phyloP scores from a whole-genome alignment of 2,888 invertebrate genomes.

The Mimumesa dahlbomi region DNA sequence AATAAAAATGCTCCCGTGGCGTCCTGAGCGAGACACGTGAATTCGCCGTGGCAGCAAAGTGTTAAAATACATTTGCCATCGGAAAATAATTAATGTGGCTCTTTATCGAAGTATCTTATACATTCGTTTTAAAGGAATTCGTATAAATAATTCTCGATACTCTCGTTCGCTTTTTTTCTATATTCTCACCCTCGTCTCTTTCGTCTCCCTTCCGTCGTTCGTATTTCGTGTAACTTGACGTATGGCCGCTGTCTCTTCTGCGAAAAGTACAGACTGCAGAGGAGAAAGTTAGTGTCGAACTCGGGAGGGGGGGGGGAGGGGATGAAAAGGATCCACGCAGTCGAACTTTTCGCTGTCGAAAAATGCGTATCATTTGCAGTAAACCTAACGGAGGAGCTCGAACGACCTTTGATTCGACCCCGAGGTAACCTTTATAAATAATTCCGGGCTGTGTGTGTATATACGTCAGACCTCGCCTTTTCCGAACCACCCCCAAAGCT shows the following conservation, averaged over 20 bases:
- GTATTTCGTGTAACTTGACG: constrained; percentile 6
- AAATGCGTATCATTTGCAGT: constrained; percentile 53
- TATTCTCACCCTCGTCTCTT: constrained; percentile 5
- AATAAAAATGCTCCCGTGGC: too few species aligned
- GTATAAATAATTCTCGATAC: constrained; percentile 48
- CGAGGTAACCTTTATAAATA: constrained; percentile 54
- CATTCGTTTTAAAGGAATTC: constrained; percentile 33
- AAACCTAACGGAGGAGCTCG: constrained; percentile 13
- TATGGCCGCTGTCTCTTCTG: not conserved
- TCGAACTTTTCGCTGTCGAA: constrained; percentile 16
- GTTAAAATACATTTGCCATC: not conserved
- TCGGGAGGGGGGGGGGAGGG: too few species aligned
- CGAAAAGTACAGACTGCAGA: not conserved
- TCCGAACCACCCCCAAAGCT: not conserved
- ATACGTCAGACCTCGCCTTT: not conserved
- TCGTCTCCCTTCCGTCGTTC: not conserved
- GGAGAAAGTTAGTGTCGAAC: not conserved
- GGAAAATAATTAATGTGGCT: not conserved
- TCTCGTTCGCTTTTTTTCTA: not conserved
- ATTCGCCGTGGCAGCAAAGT: too few species aligned
- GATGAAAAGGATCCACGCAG: not conserved
- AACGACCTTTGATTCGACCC: constrained; percentile 41
- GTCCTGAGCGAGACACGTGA: too few species aligned
- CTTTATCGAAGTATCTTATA: not conserved
- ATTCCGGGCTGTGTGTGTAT: constrained; percentile 32